Conservation (phyloP, 2,797 vertebrate genomes). For the Triplophysa yarkandensis region DNA sequence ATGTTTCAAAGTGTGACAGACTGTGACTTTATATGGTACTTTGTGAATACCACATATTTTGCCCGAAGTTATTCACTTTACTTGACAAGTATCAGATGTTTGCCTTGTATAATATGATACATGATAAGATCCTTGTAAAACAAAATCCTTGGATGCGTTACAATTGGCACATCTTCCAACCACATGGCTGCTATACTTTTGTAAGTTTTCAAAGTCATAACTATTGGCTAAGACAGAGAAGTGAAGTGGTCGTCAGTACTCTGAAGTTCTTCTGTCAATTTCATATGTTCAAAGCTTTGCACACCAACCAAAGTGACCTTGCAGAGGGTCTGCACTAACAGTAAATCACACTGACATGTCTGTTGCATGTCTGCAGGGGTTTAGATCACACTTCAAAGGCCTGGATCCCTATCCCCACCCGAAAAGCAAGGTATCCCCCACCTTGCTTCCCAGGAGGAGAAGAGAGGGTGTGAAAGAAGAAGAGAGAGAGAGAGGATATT, state of each 20-base stretch:
- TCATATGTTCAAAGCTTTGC: constrained; percentile 9
- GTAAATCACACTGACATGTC: constrained; percentile 54
- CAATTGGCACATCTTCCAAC: not conserved
- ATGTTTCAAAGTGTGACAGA: constrained; percentile 11
- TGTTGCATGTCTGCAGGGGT: constrained; percentile 36
- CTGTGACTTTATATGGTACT: constrained; percentile 36
- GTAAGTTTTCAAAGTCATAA: not conserved
- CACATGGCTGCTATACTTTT: constrained; percentile 28
- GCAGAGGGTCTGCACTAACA: constrained; percentile 31
- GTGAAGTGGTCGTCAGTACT: not conserved
- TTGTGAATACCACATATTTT: constrained; percentile 8
- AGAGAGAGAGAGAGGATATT: constrained; percentile 23
- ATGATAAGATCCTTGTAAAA: constrained; percentile 35
- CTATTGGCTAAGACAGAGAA: not conserved
- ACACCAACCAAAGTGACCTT: constrained; percentile 15
- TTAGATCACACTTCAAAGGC: constrained; percentile 57
- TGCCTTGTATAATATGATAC: constrained; percentile 3
- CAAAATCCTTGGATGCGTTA: constrained; percentile 38
- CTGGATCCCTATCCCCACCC: constrained; percentile 21
- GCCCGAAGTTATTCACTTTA: constrained; percentile 6
- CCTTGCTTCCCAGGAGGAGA: constrained; percentile 5
- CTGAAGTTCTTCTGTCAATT: not conserved
- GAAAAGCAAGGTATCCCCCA: constrained; percentile 14
- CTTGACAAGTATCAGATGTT: constrained; percentile 9
- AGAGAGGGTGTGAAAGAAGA: not conserved